Percentiles rank a stretch among this genome's conserved stretches.
Conservation (phyloP, 2,888 invertebrate species). For the Cinara cedri region DNA sequence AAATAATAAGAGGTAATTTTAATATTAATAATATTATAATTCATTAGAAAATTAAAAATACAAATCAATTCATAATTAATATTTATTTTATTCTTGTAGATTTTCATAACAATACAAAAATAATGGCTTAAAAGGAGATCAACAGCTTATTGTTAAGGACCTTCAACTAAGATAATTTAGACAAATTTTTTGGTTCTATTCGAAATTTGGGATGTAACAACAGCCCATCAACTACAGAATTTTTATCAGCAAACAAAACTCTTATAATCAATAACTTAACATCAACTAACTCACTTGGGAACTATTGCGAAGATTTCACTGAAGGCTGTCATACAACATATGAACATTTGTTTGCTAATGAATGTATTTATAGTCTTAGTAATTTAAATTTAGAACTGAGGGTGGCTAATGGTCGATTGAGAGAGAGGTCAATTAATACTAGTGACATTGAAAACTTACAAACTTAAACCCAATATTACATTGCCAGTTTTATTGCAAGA, state of each 20-base stretch:
- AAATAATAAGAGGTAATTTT: conserved; percentile 1
- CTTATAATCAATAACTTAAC: background rate
- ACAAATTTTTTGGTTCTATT: background rate
- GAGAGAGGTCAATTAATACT: background rate
- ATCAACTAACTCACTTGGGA: background rate
- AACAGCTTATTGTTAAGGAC: background rate
- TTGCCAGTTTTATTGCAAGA: conserved; percentile 35
- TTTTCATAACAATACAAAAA: background rate
- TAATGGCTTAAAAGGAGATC: background rate
- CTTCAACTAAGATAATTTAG: background rate
- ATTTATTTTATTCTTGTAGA: background rate
- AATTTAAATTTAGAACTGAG: background rate
- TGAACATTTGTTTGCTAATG: background rate
- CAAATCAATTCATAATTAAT: background rate
- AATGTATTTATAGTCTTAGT: background rate
- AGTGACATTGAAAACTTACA: background rate
- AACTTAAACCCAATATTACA: background rate
- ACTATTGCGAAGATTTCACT: conserved; percentile 1
- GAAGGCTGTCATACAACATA: background rate
- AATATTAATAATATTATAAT: background rate
- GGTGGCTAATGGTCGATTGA: background rate
- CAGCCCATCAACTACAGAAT: background rate
- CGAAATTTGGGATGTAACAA: background rate
- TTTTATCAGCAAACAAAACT: conserved; percentile 9
- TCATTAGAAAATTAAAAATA: background rate